Base-by-base conservation (phyloP, 1,140 invertebrate species). In the Melitaea cinxia region DNA sequence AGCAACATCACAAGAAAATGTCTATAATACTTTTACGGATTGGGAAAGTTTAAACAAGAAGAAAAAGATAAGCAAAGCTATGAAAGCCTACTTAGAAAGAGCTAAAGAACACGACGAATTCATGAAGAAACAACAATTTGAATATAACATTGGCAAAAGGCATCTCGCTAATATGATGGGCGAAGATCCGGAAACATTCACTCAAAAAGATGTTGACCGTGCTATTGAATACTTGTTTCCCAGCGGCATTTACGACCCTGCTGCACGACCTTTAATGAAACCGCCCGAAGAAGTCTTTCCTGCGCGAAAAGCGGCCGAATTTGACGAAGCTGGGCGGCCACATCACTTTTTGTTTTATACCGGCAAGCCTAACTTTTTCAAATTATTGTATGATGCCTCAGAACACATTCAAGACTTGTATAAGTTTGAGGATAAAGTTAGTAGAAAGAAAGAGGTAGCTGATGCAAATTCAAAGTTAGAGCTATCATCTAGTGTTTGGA, bases 131-230 rank as follows among this genome's bases (percentile, higher is more conserved):
- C 94, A 99, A 89, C 92, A 93, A 49, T 77, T 93, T 59, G 96
- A 98, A 74, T 99, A 95, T 91, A 94, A 97, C 80, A 95, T 98
- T 78, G 98, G 99, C 9, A 97, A 96, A 86, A 91, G 97, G 21
- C 97, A 99, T 92, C 93, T 99, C 56, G 98, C 98, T 4, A 99
- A 99, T 87, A 99, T 99, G 93, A 99, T 99, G 98, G 98, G 98
- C 1, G 94, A 95, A 86, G 95, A 99, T 92, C 94, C 95, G 0
- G 95, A 97, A 70, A 94, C 92, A 7, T 97, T 99, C 83, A 96
- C 96, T 0, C 96, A 99, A 88, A 92, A 94, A 70, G 95, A 99
- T 85, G 93, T 99, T 12, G 93, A 99, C 92, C 93, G 93, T 86
- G 94, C 98, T 15, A 97, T 99, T 76, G 91, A 94, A 69, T 99